Evolutionary conservation across 1,140 invertebrate genomes (phyloP).

Genomic region (Drosophila teissieri): DNA sequence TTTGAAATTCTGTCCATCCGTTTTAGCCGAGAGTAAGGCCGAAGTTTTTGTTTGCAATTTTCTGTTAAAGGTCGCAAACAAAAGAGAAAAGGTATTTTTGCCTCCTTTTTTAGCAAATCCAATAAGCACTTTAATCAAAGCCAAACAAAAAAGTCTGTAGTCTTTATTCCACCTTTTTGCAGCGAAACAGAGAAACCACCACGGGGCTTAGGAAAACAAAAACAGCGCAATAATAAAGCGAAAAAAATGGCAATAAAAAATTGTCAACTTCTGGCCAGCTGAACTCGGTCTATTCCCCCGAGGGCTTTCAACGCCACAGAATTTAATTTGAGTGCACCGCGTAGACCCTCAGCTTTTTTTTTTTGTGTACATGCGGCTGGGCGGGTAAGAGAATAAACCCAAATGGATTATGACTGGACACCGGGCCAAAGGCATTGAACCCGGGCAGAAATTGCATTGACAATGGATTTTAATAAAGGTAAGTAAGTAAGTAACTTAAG

Average conservation of each 20-base stretch:
- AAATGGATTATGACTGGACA: constrained; percentile 24
- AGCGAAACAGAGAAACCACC: constrained; percentile 25
- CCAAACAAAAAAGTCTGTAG: constrained; percentile 32
- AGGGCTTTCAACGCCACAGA: constrained; percentile 38
- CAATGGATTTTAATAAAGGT: background rate
- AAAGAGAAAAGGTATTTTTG: constrained; percentile 6
- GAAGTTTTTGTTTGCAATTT: constrained; percentile 1
- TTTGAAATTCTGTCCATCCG: background rate
- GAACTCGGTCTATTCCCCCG: constrained; percentile 36
- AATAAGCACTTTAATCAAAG: constrained; percentile 66
- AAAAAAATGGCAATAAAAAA: constrained; percentile 35
- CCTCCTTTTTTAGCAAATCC: constrained; percentile 49
- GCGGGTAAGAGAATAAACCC: constrained; percentile 26
- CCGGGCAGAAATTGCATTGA: constrained; percentile 1
- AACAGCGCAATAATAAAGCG: constrained; percentile 5
- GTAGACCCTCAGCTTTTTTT: constrained; percentile 8
- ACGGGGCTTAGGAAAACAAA: constrained; percentile 19
- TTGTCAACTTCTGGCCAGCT: constrained; percentile 34
- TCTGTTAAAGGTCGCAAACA: constrained; percentile 4
- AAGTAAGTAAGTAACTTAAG: background rate
- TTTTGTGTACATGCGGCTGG: constrained; percentile 22
- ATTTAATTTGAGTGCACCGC: constrained; percentile 52
- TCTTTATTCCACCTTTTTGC: constrained; percentile 54
- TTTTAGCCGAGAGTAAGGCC: background rate
- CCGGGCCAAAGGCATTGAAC: constrained; percentile 33